These are phyloP conservation scores for Silurus aristotelis DNA, from an alignment of 2,797 vertebrate genomes.

Conservation along the genomic window DNA sequence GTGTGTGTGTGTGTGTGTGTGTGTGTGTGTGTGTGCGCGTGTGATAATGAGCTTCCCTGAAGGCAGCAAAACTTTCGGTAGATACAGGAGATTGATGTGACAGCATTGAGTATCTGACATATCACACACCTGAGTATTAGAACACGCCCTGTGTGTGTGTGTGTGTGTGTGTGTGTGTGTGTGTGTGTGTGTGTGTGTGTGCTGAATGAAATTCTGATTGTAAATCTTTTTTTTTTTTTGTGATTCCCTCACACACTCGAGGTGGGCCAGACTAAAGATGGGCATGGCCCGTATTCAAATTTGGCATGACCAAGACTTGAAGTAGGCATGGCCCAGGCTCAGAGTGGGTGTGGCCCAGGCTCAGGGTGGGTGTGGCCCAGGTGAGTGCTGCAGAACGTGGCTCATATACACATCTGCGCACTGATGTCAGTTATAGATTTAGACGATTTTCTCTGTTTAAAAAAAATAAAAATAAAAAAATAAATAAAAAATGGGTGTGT, in stretches of 20 bases:
- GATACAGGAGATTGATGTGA: too few relatives aligned
- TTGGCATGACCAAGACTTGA: background rate
- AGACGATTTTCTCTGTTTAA: too few relatives aligned
- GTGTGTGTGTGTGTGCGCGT: background rate
- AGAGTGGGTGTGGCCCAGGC: background rate
- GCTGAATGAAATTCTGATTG: conserved; percentile 2
- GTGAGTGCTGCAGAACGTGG: too few relatives aligned
- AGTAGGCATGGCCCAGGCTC: background rate
- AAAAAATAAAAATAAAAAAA: too few relatives aligned
- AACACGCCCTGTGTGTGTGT: background rate
- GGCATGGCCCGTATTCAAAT: too few relatives aligned
- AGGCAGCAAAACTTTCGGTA: too few relatives aligned
- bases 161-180: background rate
- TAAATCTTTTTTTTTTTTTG: background rate
- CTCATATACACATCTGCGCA: too few relatives aligned
- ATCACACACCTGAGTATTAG: too few relatives aligned
- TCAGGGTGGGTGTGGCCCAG: too few relatives aligned
- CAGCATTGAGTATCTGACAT: too few relatives aligned
- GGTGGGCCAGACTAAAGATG: background rate
- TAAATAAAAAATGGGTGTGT: background rate
- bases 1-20: background rate
- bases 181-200: background rate
- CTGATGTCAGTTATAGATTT: too few relatives aligned
- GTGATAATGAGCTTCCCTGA: too few relatives aligned
- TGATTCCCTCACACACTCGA: background rate